A percentile compares a stretch with the other conserved stretches of the same genome.
Evolutionary conservation across 2,888 invertebrate species (phyloP).

Genomic region (Brachyopa scutellaris): DNA sequence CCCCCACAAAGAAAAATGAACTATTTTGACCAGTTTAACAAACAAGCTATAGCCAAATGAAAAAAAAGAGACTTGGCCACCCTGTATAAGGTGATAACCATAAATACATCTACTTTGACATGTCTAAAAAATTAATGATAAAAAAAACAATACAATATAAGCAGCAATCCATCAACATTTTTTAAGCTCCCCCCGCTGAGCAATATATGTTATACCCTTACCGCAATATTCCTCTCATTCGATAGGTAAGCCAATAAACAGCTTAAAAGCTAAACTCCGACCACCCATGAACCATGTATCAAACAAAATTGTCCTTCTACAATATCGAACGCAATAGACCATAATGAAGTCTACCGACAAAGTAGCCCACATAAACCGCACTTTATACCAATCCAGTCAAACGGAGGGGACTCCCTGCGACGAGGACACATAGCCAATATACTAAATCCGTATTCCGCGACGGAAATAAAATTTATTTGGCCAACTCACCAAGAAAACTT

Average conservation of each 20-base stretch:
- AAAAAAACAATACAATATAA: too few relatives aligned
- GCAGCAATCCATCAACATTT: too few relatives aligned
- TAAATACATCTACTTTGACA: too few relatives aligned
- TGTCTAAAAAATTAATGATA: too few relatives aligned
- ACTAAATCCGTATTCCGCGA: constrained; percentile 50
- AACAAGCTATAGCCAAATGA: too few relatives aligned
- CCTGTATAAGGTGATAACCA: too few relatives aligned
- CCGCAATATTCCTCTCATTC: too few relatives aligned
- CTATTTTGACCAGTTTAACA: too few relatives aligned
- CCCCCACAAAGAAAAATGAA: too few relatives aligned
- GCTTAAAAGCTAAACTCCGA: constrained; percentile 32
- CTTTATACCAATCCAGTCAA: constrained; percentile 26
- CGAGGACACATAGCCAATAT: constrained; percentile 36
- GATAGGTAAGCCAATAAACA: background rate
- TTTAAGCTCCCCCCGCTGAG: too few relatives aligned
- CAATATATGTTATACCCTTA: too few relatives aligned
- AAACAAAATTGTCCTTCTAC: constrained; percentile 50
- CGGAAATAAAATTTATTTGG: constrained; percentile 68
- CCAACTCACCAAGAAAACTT: constrained; percentile 59
- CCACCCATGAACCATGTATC: constrained; percentile 56
- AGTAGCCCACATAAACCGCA: constrained; percentile 52
- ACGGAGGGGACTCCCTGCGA: background rate
- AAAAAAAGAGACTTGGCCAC: too few relatives aligned
- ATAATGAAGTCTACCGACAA: constrained; percentile 49
- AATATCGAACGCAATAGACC: constrained; percentile 66